Evolutionary conservation across 2,113 vertebrate genomes (phyloP), one percentile per base, ranked within the genome.

Genomic region (Callospermophilus lateralis): DNA sequence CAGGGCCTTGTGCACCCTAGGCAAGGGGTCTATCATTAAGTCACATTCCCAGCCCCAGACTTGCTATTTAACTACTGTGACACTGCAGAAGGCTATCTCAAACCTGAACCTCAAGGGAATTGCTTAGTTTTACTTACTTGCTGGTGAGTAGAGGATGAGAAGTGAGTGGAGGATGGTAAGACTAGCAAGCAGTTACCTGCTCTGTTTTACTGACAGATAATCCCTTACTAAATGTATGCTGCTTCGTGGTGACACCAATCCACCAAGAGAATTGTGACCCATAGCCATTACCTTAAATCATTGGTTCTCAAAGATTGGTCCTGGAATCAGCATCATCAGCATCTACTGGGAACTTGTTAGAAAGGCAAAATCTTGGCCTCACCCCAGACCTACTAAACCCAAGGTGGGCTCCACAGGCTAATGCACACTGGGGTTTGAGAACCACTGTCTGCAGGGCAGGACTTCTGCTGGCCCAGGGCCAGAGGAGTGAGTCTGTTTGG

Each of bases 121-220:
- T 30, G 30, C 51, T 51, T 42, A 65, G 65, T 77, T 63, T 68
- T 84, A 20, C 45, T 68, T 84, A 20, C 45, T 77, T 88, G 81
- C 63, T 72, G 39, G 26, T 22, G 76, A 63, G 16, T 51, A 45
- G 24, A 63, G 9, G 32, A 26, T 30, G 45, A 78, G 74, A 67
- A 51, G 30, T 22, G 76, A 55, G 16, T 48, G 51, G 22, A 61
- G 9, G 32, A 26, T 24, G 37, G 4, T 26, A n/a, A 73, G 58
- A 73, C 39, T 20, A 37, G 39, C 32, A 88, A n/a, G 53, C 28
- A 63, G 80, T 61, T 20, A 17, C 37, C 83, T 24, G 58, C 34
- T 72, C 51, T 51, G 11, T 79, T 61, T 92, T 34, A 78, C 84
- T 96, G 95, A 78, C 61, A 26, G 61, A 63, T 63, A 63, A 63